These are phyloP conservation scores for Tridacna gigas DNA, from an alignment of 2,888 invertebrate species.

Conservation along the genomic window DNA sequence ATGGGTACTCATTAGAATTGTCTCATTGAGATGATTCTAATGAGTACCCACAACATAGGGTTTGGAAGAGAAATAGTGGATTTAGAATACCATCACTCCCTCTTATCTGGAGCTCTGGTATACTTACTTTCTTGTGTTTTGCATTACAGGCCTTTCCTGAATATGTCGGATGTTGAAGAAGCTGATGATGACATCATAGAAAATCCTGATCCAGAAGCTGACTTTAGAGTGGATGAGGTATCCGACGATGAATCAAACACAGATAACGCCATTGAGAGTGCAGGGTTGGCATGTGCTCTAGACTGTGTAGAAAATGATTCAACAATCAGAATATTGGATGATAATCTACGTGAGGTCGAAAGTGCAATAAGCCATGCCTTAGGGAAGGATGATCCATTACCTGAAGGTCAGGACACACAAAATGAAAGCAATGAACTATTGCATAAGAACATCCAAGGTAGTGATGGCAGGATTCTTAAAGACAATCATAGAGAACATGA, in stretches of 20 bases:
- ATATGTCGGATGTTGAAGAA: slow-evolving; percentile 64
- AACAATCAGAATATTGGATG: not conserved
- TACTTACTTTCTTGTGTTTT: too few relatives aligned
- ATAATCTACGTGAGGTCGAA: not conserved
- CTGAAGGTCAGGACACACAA: not conserved
- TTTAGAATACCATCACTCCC: too few relatives aligned
- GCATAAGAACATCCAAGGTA: not conserved
- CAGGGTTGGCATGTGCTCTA: not conserved
- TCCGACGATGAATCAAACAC: slow-evolving; percentile 30
- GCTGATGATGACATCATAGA: slow-evolving; percentile 61
- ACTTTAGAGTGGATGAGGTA: slow-evolving; percentile 34
- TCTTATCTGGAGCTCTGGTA: too few relatives aligned
- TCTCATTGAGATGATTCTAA: not conserved
- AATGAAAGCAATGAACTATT: not conserved
- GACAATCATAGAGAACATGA: slow-evolving; percentile 9
- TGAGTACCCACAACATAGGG: too few relatives aligned
- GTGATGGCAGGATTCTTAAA: not conserved
- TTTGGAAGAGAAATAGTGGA: too few relatives aligned
- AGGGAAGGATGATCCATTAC: slow-evolving; percentile 33
- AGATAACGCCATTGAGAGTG: slow-evolving; percentile 15
- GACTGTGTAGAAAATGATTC: slow-evolving; percentile 6
- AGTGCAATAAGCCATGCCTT: not conserved
- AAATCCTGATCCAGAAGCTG: slow-evolving; percentile 71
- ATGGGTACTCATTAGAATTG: not conserved
- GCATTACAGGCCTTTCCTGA: slow-evolving; percentile 14